Conservation (phyloP, 53 echinoderm and acorn worm species). For the Antedon mediterranea region DNA sequence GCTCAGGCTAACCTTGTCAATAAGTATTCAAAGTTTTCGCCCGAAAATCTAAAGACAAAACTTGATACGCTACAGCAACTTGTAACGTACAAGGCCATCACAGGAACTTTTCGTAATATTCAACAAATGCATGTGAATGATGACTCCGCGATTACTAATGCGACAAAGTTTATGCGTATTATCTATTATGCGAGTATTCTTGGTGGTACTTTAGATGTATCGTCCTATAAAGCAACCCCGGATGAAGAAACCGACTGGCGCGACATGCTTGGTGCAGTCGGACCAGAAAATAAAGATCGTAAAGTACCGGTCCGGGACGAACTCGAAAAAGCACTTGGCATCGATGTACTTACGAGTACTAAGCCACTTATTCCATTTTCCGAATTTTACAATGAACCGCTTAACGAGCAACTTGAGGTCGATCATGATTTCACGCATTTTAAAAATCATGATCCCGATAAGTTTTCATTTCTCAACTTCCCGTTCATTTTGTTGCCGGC, state of each 20-base stretch:
- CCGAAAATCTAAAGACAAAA: slow-evolving; percentile 58
- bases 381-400: slow-evolving; percentile 91
- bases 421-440: slow-evolving; percentile 78
- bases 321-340: slow-evolving; percentile 45
- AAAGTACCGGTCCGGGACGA: slow-evolving; percentile 58
- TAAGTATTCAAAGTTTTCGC: slow-evolving; percentile 54
- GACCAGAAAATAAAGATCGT: slow-evolving; percentile 50
- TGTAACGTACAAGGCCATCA: slow-evolving; percentile 79
- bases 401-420: slow-evolving; percentile 79
- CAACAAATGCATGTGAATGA: slow-evolving; percentile 27
- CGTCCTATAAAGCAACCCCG: slow-evolving; percentile 4
- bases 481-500: slow-evolving; percentile 79
- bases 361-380: slow-evolving; percentile 67
- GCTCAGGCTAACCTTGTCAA: slow-evolving; percentile 59
- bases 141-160: slow-evolving; percentile 49
- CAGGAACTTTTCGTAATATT: slow-evolving; percentile 39
- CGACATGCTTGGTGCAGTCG: slow-evolving; percentile 59
- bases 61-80: slow-evolving; percentile 87
- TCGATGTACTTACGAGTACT: slow-evolving; percentile 45
- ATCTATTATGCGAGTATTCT: slow-evolving; percentile 83
- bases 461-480: slow-evolving; percentile 81
- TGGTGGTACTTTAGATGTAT: slow-evolving; percentile 46
- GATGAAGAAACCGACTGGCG: slow-evolving; percentile 47
- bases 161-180: slow-evolving; percentile 74
- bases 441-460: slow-evolving; percentile 31